A percentile compares a stretch with the other conserved stretches of the same genome.
Conservation (phyloP, 2,797 vertebrate species). For the Phylloscopus collybita region DNA sequence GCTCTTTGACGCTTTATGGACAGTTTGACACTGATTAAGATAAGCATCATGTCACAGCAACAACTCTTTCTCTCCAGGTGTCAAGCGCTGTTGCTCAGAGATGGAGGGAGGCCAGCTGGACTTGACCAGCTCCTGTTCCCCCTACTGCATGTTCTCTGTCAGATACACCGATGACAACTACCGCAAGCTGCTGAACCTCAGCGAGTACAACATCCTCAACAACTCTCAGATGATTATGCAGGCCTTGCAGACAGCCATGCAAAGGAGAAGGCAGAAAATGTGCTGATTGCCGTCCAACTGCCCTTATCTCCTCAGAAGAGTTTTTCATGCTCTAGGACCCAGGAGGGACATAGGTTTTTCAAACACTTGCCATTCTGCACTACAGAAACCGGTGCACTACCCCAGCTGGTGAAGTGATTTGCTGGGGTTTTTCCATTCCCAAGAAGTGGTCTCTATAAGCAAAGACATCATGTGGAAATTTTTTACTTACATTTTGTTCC, state of each 20-base stretch:
- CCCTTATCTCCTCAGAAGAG: not conserved
- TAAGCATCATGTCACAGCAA: not conserved
- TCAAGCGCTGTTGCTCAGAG: constrained; percentile 78
- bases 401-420: not conserved
- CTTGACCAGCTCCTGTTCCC: constrained; percentile 74
- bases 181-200: constrained; percentile 78
- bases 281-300: not conserved
- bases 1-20: not conserved
- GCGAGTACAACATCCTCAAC: constrained; percentile 84
- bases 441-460: not conserved
- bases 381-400: not conserved
- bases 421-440: not conserved
- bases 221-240: constrained; percentile 79
- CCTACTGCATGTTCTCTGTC: constrained; percentile 81
- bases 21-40: not conserved
- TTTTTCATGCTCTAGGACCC: not conserved
- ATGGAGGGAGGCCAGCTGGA: constrained; percentile 81
- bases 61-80: constrained; percentile 47
- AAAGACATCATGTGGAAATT: not conserved
- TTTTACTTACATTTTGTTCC: not conserved
- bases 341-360: not conserved
- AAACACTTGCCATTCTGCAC: not conserved
- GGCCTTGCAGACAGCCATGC: constrained; percentile 71
- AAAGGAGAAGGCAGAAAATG: constrained; percentile 68
- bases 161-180: constrained; percentile 80